Percentiles rank a stretch among this genome's conserved stretches.
Evolutionary conservation across 2,797 vertebrate genomes (phyloP).

Genomic region (Huso huso): DNA sequence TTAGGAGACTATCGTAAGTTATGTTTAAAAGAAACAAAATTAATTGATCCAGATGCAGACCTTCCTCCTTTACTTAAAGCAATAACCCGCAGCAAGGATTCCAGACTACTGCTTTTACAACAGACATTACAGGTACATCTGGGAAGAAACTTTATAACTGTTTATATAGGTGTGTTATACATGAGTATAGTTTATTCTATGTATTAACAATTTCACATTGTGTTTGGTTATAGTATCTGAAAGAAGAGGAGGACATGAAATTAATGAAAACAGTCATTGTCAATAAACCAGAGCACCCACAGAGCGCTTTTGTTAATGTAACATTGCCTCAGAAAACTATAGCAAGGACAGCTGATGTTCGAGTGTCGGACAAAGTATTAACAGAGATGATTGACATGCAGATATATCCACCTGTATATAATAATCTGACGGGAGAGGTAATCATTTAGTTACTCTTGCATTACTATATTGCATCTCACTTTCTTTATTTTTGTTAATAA

Average conservation of each 20-base stretch:
- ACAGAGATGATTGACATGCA: conserved; percentile 37
- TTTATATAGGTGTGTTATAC: not conserved
- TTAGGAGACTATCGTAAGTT: conserved; percentile 19
- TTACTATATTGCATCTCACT: not conserved
- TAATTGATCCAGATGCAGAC: conserved; percentile 25
- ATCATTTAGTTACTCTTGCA: not conserved
- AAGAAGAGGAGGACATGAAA: conserved; percentile 29
- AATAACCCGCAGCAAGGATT: conserved; percentile 13
- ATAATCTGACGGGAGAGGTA: conserved; percentile 52
- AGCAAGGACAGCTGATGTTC: conserved; percentile 37
- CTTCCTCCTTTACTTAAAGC: conserved; percentile 34
- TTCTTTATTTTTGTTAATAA: no score
- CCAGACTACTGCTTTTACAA: conserved; percentile 30
- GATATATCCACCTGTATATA: conserved; percentile 43
- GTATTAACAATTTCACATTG: not conserved
- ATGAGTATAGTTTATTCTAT: not conserved
- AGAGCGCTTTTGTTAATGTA: conserved; percentile 35
- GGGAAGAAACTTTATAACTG: not conserved
- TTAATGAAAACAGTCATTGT: conserved; percentile 6
- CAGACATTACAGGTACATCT: conserved; percentile 28
- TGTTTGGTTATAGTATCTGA: conserved; percentile 21
- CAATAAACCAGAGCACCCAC: conserved; percentile 23
- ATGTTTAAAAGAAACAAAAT: conserved; percentile 2
- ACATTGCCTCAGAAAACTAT: conserved; percentile 28
- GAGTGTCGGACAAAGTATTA: conserved; percentile 39